Percentiles rank a stretch among this genome's conserved stretches.
Conservation (phyloP, 2,113 vertebrate species). For the Monarcha castaneiventris region DNA sequence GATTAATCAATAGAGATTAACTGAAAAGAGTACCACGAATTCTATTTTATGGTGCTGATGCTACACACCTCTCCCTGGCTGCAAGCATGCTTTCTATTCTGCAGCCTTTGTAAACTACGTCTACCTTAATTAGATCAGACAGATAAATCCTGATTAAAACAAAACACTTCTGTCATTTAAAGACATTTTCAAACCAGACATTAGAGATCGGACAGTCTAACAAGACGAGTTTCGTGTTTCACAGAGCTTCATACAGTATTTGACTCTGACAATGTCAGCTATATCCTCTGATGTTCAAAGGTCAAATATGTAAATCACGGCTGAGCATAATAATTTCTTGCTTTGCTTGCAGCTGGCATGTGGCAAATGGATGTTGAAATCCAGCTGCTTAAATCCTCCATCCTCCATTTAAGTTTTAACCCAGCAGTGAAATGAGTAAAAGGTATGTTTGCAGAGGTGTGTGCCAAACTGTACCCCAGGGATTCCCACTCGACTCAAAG, state of each 20-base stretch:
- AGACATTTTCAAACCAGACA: background rate
- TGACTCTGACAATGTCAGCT: background rate
- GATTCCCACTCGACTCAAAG: background rate
- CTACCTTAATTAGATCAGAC: constrained; percentile 10
- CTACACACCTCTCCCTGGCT: background rate
- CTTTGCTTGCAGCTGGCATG: background rate
- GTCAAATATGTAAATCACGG: constrained; percentile 6
- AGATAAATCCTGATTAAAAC: background rate
- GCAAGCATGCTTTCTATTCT: background rate
- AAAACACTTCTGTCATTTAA: background rate
- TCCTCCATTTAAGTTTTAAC: background rate
- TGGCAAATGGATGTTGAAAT: background rate
- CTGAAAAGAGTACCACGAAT: background rate
- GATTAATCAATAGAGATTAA: background rate
- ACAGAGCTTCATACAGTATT: background rate
- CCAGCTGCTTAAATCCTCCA: background rate
- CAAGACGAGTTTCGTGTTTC: background rate
- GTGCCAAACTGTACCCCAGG: constrained; percentile 7
- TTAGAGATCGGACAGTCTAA: background rate
- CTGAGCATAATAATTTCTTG: background rate
- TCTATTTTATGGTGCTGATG: background rate
- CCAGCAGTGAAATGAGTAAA: background rate
- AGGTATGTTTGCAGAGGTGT: constrained; percentile 23
- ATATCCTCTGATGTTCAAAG: background rate
- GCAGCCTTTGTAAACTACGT: background rate